Evolutionary conservation across 2,113 vertebrate genomes (phyloP).

Genomic region (Dinomys branickii): DNA sequence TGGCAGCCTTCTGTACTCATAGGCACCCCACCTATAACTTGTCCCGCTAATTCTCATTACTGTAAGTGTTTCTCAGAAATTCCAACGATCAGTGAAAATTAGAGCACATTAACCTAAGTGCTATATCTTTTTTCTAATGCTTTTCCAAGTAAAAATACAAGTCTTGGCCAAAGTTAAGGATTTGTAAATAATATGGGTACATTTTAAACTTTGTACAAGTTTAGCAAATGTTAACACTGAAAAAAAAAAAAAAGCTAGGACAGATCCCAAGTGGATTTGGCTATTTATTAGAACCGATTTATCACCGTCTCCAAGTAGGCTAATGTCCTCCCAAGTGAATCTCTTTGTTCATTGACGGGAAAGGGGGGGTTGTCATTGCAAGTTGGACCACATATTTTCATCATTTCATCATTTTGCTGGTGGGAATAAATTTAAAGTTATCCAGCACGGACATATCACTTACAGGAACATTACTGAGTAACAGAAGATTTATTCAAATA

Average conservation of each 20-base stretch:
- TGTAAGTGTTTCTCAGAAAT: neutral
- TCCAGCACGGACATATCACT: constrained; percentile 37
- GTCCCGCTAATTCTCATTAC: neutral
- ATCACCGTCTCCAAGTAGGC: neutral
- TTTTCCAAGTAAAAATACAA: constrained; percentile 30
- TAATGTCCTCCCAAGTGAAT: constrained; percentile 50
- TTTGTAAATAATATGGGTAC: neutral
- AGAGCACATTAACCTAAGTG: neutral
- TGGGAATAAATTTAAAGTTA: constrained; percentile 58
- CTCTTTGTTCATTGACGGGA: constrained; percentile 46
- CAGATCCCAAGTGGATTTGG: constrained; percentile 2
- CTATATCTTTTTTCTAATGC: neutral
- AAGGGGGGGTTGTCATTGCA: constrained; percentile 17
- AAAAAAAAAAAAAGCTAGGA: neutral
- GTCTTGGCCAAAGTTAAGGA: neutral
- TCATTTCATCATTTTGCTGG: constrained; percentile 58
- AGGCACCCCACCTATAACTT: neutral
- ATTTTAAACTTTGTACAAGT: constrained; percentile 23
- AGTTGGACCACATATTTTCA: constrained; percentile 58
- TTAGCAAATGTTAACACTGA: constrained; percentile 34
- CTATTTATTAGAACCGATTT: constrained; percentile 34
- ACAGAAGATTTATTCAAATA: constrained; percentile 70
- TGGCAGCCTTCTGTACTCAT: neutral
- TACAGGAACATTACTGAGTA: constrained; percentile 56
- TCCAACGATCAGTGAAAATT: constrained; percentile 24